Evolutionary conservation across 2,888 invertebrate genomes (phyloP), one percentile per base, ranked within the genome.

Genomic region (Pyralis farinalis): DNA sequence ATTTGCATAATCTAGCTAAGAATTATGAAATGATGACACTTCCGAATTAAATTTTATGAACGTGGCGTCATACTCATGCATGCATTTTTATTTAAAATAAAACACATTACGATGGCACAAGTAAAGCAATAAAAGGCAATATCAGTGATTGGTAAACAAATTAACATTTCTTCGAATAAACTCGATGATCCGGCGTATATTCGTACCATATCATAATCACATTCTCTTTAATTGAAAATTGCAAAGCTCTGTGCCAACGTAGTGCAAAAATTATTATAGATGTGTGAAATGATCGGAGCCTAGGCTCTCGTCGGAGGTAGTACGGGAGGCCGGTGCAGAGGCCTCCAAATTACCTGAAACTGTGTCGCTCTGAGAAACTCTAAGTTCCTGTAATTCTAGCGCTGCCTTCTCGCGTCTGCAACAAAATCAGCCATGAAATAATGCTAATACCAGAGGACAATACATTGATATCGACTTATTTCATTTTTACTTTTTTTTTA

Each of bases 341-440:
- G 75, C 76, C 58, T 82, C 83, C 72, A 91, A 90, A 68, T 91
- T 91, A 74, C 91, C 91, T 74, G 91, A 91, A 50, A 91, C 87
- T 53, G 91, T 91, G 63, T 92, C 91, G 66, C 91, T 90, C 65
- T 84, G 91, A 44, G 84, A 88, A 46, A 85, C 86, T 7, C 86
- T 79, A 12, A 85, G 63, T 49, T 89, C 89, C 55, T 88, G 87
- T 49, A 91, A 65, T 53, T 92, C 92, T 52, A 90, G 63, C 7
- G 91, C 91, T 33, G 91, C 90, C 47, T 87, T 90, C 64, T 92
- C 92, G 49, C 91, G 90, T 54, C 91, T 90, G 76, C 7, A 83
- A 81, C 42, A 16, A 16, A 16, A 4, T 16, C 2, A n/a, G n/a
- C n/a, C n/a, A n/a, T n/a, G n/a, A n/a, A n/a, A n/a, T n/a, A n/a